These are phyloP conservation scores for Hirudo medicinalis DNA, from an alignment of 1,140 invertebrate species.

Conservation along the genomic window DNA sequence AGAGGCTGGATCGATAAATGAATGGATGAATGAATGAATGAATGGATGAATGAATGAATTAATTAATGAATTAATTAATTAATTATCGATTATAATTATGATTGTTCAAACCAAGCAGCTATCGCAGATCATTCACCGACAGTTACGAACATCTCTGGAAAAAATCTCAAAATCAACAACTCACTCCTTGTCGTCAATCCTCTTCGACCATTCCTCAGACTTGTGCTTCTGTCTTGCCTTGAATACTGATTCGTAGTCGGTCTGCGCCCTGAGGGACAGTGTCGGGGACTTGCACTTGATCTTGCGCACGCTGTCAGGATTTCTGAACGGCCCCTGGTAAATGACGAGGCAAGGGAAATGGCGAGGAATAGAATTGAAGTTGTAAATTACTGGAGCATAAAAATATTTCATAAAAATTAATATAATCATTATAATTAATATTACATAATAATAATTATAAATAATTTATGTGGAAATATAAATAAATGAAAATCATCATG, in stretches of 20 bases:
- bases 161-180: neutral
- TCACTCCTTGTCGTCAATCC: conserved; percentile 39
- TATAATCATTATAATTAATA: neutral
- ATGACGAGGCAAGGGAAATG: neutral
- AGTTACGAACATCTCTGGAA: too few relatives aligned
- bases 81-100: too few relatives aligned
- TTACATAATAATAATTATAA: neutral
- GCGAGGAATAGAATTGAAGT: neutral
- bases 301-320: conserved; percentile 33
- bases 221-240: conserved; percentile 36
- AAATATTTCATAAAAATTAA: too few relatives aligned
- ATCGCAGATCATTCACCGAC: too few relatives aligned
- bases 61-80: too few relatives aligned
- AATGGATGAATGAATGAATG: too few relatives aligned
- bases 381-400: too few relatives aligned
- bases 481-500: neutral
- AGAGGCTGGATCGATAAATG: too few relatives aligned
- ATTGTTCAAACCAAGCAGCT: too few relatives aligned
- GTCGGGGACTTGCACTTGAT: conserved; percentile 38
- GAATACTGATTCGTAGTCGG: conserved; percentile 35
- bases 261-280: conserved; percentile 37
- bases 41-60: too few relatives aligned
- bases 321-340: conserved; percentile 38
- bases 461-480: neutral
- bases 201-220: conserved; percentile 36